Conservation (phyloP, 2,888 invertebrate species). For the Fissipunctia ypsillon region DNA sequence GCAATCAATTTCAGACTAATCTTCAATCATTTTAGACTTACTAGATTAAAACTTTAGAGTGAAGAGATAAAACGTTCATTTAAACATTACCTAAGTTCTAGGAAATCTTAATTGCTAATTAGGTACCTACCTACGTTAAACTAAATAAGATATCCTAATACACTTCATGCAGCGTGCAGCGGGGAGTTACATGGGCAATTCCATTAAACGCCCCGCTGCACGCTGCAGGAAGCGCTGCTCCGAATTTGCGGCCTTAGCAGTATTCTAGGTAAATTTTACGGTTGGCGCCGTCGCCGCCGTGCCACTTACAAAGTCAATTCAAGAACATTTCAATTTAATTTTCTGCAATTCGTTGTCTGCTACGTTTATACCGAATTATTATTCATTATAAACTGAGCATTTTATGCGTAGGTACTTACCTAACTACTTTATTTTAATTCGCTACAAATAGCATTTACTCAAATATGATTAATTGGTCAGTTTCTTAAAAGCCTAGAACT, state of each 20-base stretch:
- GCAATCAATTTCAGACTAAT: background rate
- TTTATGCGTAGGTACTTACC: background rate
- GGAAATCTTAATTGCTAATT: background rate
- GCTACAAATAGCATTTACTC: background rate
- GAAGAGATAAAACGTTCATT: no score
- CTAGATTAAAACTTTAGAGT: background rate
- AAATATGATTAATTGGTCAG: background rate
- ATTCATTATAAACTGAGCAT: background rate
- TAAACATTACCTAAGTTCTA: background rate
- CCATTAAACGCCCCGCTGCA: no score
- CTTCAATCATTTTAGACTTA: background rate
- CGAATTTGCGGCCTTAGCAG: no score
- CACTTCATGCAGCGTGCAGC: no score
- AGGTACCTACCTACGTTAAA: background rate
- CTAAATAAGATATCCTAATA: no score
- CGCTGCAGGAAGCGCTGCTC: no score
- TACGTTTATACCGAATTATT: no score
- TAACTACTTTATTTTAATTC: background rate
- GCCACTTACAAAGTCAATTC: no score
- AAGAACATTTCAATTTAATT: background rate
- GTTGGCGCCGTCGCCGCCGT: no score
- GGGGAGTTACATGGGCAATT: no score
- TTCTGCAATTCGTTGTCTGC: background rate
- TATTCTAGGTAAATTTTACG: background rate
- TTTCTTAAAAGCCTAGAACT: constrained; percentile 25